phyloP scores from a whole-genome alignment of 1,140 invertebrate species.

The Cydia splendana region DNA sequence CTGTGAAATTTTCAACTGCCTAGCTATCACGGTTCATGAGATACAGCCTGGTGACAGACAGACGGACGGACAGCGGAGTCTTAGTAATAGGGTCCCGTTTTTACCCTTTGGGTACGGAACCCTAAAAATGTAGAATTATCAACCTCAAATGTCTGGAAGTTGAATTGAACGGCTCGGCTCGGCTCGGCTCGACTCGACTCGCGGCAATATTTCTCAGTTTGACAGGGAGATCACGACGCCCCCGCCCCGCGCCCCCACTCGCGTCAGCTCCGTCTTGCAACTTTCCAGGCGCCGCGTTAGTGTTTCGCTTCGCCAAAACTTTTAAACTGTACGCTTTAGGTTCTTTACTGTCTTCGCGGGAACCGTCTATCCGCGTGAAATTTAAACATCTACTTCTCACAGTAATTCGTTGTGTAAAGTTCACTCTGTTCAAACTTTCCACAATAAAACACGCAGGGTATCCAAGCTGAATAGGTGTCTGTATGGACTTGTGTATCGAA shows the following conservation, averaged over 20 bases:
- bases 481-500: slow-evolving; percentile 45
- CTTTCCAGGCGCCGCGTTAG: slow-evolving; percentile 62
- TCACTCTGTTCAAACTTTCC: slow-evolving; percentile 50
- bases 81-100: no score
- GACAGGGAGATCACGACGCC: slow-evolving; percentile 59
- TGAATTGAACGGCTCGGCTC: slow-evolving; percentile 4
- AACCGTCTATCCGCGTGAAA: slow-evolving; percentile 58
- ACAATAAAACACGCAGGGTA: slow-evolving; percentile 38
- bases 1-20: no score
- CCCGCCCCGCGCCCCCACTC: slow-evolving; percentile 41
- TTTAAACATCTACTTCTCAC: slow-evolving; percentile 61
- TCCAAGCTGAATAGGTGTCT: slow-evolving; percentile 14
- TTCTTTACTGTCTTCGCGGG: slow-evolving; percentile 72
- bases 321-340: slow-evolving; percentile 73
- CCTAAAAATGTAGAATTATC: no score
- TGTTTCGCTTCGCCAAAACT: slow-evolving; percentile 66
- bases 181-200: slow-evolving; percentile 27
- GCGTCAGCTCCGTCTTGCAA: slow-evolving; percentile 60
- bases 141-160: slow-evolving; percentile 4
- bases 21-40: no score
- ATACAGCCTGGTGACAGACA: no score
- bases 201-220: slow-evolving; percentile 72
- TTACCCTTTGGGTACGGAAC: no score
- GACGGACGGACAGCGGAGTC: no score
- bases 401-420: slow-evolving; percentile 55